These are phyloP conservation scores for Ditula angustiorana DNA, from an alignment of 2,888 invertebrate genomes.

Conservation along the genomic window DNA sequence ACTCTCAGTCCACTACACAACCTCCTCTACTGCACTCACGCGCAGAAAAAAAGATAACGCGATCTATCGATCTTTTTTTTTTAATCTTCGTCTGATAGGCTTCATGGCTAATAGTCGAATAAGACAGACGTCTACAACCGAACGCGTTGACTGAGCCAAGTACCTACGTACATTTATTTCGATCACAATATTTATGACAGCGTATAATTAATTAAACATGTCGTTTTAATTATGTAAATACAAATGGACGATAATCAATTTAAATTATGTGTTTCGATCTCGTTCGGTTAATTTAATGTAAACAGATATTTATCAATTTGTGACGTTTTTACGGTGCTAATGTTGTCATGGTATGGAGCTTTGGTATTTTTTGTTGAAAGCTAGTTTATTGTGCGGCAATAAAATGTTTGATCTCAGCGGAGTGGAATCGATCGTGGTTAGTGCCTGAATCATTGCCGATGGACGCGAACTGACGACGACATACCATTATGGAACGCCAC, in stretches of 20 bases:
- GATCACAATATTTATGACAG: conserved; percentile 77
- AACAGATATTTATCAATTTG: conserved; percentile 78
- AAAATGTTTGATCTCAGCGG: conserved; percentile 55
- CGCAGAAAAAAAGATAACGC: conserved; percentile 84
- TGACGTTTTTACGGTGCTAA: conserved; percentile 76
- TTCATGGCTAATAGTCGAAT: conserved; percentile 72
- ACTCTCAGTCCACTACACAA: conserved; percentile 83
- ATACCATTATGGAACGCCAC: conserved; percentile 85
- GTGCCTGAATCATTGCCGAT: conserved; percentile 59
- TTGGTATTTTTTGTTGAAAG: conserved; percentile 60
- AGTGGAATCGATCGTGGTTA: conserved; percentile 51
- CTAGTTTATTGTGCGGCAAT: conserved; percentile 59
- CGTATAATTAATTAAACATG: conserved; percentile 81
- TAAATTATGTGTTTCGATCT: conserved; percentile 77
- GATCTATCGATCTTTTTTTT: conserved; percentile 84
- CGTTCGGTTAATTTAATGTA: conserved; percentile 79
- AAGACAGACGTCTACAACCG: conserved; percentile 73
- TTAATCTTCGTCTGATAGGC: conserved; percentile 71
- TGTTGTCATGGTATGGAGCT: conserved; percentile 57
- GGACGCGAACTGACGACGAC: conserved; percentile 62
- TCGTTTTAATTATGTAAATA: conserved; percentile 83
- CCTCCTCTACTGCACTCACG: conserved; percentile 85
- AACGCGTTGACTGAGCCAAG: conserved; percentile 67
- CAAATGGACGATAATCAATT: conserved; percentile 81
- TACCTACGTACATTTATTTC: conserved; percentile 61